These are phyloP conservation scores for Vanacampus margaritifer DNA, from an alignment of 2,113 vertebrate genomes.

Conservation along the genomic window DNA sequence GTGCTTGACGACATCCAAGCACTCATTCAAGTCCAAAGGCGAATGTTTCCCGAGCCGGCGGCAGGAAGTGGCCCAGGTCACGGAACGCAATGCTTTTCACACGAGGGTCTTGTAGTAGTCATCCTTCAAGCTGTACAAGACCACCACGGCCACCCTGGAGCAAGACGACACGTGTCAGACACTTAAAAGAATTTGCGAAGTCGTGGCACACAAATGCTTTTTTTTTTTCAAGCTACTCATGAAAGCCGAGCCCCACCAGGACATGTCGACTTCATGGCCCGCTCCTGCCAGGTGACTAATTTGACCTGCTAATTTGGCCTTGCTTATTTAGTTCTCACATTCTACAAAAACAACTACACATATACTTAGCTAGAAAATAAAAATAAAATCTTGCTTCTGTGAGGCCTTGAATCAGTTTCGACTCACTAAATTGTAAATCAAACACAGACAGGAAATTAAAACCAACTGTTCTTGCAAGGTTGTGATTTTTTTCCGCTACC, in stretches of 20 bases:
- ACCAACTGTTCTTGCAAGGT: constrained; percentile 45
- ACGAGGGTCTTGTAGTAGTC: constrained; percentile 93
- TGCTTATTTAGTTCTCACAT: constrained; percentile 17
- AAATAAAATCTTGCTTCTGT: constrained; percentile 34
- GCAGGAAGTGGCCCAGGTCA: neutral
- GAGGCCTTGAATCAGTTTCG: constrained; percentile 48
- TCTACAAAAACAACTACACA: constrained; percentile 33
- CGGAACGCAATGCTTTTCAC: constrained; percentile 53
- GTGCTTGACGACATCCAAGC: constrained; percentile 9
- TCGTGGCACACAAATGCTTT: neutral
- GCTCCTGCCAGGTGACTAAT: constrained; percentile 27
- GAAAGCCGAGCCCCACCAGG: neutral
- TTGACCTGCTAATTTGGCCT: constrained; percentile 24
- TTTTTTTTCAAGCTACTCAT: neutral
- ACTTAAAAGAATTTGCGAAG: neutral
- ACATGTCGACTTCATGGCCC: constrained; percentile 17
- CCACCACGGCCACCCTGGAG: constrained; percentile 83
- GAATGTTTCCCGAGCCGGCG: neutral
- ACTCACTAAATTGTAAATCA: constrained; percentile 26
- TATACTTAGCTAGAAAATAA: constrained; percentile 31
- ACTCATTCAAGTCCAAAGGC: constrained; percentile 7
- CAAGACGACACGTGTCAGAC: constrained; percentile 28
- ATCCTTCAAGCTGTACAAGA: constrained; percentile 92
- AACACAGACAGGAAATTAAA: constrained; percentile 59
- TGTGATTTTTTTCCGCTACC: constrained; percentile 1